These are phyloP conservation scores for Cottus gobio DNA, from an alignment of 2,113 vertebrate species.

Conservation along the genomic window DNA sequence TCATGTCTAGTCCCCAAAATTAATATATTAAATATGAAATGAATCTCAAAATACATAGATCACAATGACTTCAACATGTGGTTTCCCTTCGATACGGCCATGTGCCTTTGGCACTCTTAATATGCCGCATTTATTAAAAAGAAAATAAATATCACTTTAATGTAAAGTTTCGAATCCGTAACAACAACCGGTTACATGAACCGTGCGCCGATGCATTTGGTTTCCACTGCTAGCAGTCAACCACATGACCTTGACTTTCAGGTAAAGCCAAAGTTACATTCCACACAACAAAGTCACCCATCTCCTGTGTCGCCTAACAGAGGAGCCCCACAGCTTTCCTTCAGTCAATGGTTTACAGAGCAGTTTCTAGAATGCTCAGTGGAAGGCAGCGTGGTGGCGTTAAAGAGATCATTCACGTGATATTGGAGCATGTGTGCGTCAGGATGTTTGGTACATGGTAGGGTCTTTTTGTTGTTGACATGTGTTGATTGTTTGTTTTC, in stretches of 20 bases:
- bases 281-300: slow-evolving; percentile 35
- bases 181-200: not conserved
- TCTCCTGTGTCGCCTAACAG: slow-evolving; percentile 48
- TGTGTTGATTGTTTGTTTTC: too few relatives aligned
- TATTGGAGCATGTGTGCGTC: not conserved
- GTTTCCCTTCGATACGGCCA: not conserved
- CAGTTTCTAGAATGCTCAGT: not conserved
- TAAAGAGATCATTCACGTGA: not conserved
- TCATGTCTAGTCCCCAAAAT: not conserved
- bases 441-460: too few relatives aligned
- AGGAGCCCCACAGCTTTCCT: not conserved
- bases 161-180: not conserved
- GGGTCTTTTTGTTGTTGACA: too few relatives aligned
- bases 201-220: not conserved
- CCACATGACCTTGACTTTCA: slow-evolving; percentile 27
- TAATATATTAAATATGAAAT: not conserved
- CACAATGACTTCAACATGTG: not conserved
- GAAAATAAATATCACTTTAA: not conserved
- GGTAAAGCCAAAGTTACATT: slow-evolving; percentile 47
- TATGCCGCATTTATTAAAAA: not conserved
- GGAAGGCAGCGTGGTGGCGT: not conserved
- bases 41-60: not conserved
- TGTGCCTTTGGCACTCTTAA: not conserved
- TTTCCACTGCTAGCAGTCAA: slow-evolving; percentile 8
- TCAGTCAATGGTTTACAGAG: slow-evolving; percentile 36